Base-by-base conservation (phyloP, 2,888 invertebrate species). In the Sphinx pinastri region DNA sequence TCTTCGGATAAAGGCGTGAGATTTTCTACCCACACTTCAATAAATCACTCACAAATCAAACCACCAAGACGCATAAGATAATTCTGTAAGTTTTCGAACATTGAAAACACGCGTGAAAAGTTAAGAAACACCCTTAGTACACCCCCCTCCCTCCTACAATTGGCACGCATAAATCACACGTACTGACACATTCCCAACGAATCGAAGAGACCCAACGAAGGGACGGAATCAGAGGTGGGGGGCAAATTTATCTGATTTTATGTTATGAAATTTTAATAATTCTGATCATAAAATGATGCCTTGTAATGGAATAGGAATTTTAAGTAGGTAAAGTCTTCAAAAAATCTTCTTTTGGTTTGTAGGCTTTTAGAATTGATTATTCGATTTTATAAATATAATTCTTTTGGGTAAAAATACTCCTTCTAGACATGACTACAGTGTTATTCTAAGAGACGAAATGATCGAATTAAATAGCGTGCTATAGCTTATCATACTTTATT, bases 161-260 rank as follows among this genome's bases (percentile, higher is more conserved):
- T 60, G 68, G 68, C 54, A 68, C 68, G 38, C 38, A 70, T 72
- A 72, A 72, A 72, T 72, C 70, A 70, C 72, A 25, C 19, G 57
- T 16, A 51, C 68, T 71, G 71, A 71, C 72, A 69, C 55, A 69
- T 63, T 25, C 51, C 58, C 45, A 58, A 70, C 69, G 55, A 70
- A 70, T 67, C 58, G 67, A 67, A 70, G 70, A 57, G 67, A 38
- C 16, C 14, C 51, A 5, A 58, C 38, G 67, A 31, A 45, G 52
- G 58, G 47, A 70, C 52, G 25, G 55, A 16, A 38, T 31, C 8
- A 45, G 12, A 14, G 25, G 14, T 7, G 16, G 57, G 49, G 38
- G 16, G 2, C n/a, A 13, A 38, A 25, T 55, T 51, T 25, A 25
- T 2, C 1, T 25, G 25, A 25, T 25, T 19, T 16, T 3, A 38